Conservation (phyloP, 2,888 invertebrate species). For the Hyposoter didymator region DNA sequence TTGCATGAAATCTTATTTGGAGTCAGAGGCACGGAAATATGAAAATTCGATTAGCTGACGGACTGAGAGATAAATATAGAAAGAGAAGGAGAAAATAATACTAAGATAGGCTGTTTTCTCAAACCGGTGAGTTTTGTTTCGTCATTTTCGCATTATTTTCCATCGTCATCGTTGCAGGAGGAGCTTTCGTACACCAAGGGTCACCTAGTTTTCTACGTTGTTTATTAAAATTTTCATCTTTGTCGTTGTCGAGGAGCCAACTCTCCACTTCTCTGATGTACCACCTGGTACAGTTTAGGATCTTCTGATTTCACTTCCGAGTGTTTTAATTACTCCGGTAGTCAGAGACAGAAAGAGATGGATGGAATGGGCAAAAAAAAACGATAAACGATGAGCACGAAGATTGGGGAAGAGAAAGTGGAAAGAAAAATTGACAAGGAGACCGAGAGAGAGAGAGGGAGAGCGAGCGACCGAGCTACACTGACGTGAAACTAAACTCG, state of each 20-base stretch:
- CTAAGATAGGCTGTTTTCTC: slow-evolving; percentile 56
- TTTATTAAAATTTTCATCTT: slow-evolving; percentile 49
- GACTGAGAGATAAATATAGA: slow-evolving; percentile 16
- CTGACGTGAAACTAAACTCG: slow-evolving; percentile 68
- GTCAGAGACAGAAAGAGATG: slow-evolving; percentile 61
- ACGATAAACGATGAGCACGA: slow-evolving; percentile 65
- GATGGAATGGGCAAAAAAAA: slow-evolving; percentile 63
- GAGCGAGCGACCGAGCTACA: slow-evolving; percentile 11
- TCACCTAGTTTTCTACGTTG: slow-evolving; percentile 58
- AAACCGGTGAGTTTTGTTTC: slow-evolving; percentile 58
- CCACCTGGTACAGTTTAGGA: slow-evolving; percentile 36
- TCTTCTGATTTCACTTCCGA: slow-evolving; percentile 75
- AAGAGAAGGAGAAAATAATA: slow-evolving; percentile 65
- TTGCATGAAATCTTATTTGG: slow-evolving; percentile 67
- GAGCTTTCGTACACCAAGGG: slow-evolving; percentile 6
- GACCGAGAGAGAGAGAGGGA: slow-evolving; percentile 30
- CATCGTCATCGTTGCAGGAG: slow-evolving; percentile 28
- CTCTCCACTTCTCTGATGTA: slow-evolving; percentile 33
- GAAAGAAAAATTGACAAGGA: slow-evolving; percentile 60
- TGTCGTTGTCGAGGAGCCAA: slow-evolving; percentile 38
- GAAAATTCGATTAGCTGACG: slow-evolving; percentile 82
- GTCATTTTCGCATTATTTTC: slow-evolving; percentile 62
- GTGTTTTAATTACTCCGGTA: slow-evolving; percentile 82
- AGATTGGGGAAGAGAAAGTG: slow-evolving; percentile 68
- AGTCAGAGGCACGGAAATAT: slow-evolving; percentile 48